Evolutionary conservation across 92 coral and sea anemone genomes (phyloP).

Genomic region (Muricea muricata): DNA sequence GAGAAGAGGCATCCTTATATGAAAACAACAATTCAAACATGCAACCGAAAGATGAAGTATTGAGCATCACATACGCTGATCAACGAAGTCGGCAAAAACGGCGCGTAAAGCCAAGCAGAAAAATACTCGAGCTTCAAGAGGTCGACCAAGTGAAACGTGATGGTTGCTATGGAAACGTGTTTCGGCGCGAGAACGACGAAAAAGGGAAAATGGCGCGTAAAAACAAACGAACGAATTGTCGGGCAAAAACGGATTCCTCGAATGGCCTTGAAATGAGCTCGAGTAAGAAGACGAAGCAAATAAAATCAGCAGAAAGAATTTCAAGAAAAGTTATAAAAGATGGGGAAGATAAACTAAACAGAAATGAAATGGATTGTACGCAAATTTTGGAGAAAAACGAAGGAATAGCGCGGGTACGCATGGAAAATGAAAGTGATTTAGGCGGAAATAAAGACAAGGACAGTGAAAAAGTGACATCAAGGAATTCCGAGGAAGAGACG

Average conservation of each 20-base stretch:
- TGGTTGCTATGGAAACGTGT: neutral
- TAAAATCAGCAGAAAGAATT: neutral
- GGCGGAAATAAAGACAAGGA: neutral
- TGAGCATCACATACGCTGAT: neutral
- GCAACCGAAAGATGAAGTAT: neutral
- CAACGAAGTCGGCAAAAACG: slow-evolving; percentile 10
- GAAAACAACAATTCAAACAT: neutral
- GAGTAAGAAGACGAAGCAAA: neutral
- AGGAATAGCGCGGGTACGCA: neutral
- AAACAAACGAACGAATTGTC: neutral
- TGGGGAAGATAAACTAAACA: neutral
- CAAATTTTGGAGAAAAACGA: neutral
- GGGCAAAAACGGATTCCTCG: neutral
- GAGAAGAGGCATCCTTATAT: neutral
- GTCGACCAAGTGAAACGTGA: neutral
- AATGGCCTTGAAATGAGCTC: neutral
- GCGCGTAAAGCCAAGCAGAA: slow-evolving; percentile 28
- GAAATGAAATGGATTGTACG: neutral
- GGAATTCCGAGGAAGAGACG: neutral
- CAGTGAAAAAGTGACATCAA: neutral
- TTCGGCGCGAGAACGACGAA: neutral
- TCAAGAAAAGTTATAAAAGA: neutral
- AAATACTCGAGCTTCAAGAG: slow-evolving; percentile 32
- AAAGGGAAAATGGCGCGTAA: neutral
- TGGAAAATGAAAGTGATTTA: neutral